Base-by-base conservation (phyloP, 2,797 vertebrate species). In the Corythornis leucogaster region DNA sequence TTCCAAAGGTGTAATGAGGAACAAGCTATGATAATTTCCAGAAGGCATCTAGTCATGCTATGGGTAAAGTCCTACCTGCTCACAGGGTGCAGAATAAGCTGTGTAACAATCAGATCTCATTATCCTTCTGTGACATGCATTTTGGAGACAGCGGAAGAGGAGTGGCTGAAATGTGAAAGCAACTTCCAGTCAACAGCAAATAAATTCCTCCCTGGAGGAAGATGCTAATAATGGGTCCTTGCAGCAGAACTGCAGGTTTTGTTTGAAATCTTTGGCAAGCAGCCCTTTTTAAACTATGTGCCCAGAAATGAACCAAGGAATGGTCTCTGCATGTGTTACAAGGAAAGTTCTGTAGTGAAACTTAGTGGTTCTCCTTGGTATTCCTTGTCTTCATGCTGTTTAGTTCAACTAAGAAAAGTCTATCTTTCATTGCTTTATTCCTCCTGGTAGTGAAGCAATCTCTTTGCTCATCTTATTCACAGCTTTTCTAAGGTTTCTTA, bases 121-220 rank as follows among this genome's bases (percentile, higher is more conserved):
- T 81, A 54, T 89, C 12, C 45, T 85, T 83, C n/a, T 51, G 26
- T 45, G 62, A 21, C 42, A 33, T 26, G 61, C 10, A 0, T 48
- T 94, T 92, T 87, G 81, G 73, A 90, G 89, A 61, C 59, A 66
- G n/a, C 16, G n/a, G 76, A 87, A 91, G 66, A 85, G 66, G 66
- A 91, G 50, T 51, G 73, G 50, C 63, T 92, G 75, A 91, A 90
- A 85, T 42, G 22, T 62, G 54, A 87, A 76, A 92, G 45, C 46
- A 84, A 68, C 71, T 86, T 96, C 82, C 76, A 90, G 75, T 82
- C 76, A 87, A 59, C 18, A 61, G 76, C 50, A 82, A 87, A 84
- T 45, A 90, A 94, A 85, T 85, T 81, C 73, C 45, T 80, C 64
- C 74, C 67, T 63, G 26, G 85, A 91, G 93, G 69, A 85, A 90